Percentiles rank a stretch among this genome's conserved stretches.
These are phyloP conservation scores for Caerostris darwini DNA, from an alignment of 1,140 invertebrate genomes.

Conservation along the genomic window DNA sequence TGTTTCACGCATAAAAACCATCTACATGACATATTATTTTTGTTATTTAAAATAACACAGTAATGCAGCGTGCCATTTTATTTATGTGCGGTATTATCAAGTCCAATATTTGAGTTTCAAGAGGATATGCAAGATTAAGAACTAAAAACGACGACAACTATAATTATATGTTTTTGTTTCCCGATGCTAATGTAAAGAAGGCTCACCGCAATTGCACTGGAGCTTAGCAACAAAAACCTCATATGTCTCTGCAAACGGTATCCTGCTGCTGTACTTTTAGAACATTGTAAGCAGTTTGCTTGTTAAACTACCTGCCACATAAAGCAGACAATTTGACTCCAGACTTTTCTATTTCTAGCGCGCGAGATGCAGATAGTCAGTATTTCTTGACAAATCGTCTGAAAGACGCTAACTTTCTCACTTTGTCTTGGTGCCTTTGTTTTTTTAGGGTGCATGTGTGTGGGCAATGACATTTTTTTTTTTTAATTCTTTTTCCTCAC, in stretches of 20 bases:
- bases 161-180: background rate
- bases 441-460: conserved; percentile 35
- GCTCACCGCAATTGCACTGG: background rate
- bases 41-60: too few relatives aligned
- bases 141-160: too few relatives aligned
- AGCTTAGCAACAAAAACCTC: background rate
- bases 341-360: background rate
- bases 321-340: conserved; percentile 42
- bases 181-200: background rate
- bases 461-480: conserved; percentile 5
- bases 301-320: conserved; percentile 37
- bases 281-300: background rate
- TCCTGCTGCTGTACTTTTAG: background rate
- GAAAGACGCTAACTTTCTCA: conserved; percentile 8
- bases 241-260: background rate
- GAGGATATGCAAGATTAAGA: too few relatives aligned
- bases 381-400: conserved; percentile 57
- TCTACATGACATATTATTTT: too few relatives aligned
- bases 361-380: conserved; percentile 12
- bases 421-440: conserved; percentile 44
- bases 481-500: background rate
- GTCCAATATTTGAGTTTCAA: too few relatives aligned
- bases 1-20: too few relatives aligned
- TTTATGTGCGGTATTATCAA: too few relatives aligned
- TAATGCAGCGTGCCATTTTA: too few relatives aligned